A percentile compares a stretch with the other conserved stretches of the same genome.
Conservation (phyloP, 2,888 invertebrate species). For the Apantesis nais region DNA sequence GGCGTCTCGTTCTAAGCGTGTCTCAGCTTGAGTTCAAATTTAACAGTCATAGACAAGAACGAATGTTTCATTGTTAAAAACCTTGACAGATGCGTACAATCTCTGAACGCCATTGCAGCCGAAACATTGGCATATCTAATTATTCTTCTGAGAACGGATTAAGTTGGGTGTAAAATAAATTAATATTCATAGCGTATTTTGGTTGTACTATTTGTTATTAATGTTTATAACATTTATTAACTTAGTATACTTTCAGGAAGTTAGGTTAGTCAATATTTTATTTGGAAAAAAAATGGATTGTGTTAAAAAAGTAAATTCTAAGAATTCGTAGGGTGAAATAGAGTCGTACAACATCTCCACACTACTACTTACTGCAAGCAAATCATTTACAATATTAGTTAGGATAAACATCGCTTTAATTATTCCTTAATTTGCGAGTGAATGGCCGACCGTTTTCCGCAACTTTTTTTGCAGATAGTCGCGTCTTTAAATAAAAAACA, state of each 20-base stretch:
- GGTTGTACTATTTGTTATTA: not conserved
- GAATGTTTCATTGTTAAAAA: conserved; percentile 6
- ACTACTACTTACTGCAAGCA: too few relatives aligned
- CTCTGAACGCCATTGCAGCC: conserved; percentile 5
- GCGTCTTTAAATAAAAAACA: too few relatives aligned
- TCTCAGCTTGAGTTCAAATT: not conserved
- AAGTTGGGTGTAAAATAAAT: not conserved
- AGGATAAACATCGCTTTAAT: too few relatives aligned
- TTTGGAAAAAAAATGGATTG: too few relatives aligned
- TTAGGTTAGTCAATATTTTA: not conserved
- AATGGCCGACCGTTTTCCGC: too few relatives aligned
- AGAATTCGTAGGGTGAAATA: not conserved
- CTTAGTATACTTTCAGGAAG: too few relatives aligned
- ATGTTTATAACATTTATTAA: not conserved
- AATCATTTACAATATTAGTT: too few relatives aligned
- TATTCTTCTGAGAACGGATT: conserved; percentile 10
- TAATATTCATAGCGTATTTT: not conserved
- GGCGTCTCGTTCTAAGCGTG: not conserved
- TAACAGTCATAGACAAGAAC: conserved; percentile 2
- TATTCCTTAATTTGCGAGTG: too few relatives aligned
- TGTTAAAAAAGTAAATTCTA: not conserved
- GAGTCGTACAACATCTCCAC: not conserved
- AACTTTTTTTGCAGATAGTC: too few relatives aligned
- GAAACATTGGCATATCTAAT: conserved; percentile 13
- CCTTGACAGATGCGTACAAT: conserved; percentile 18